phyloP scores from a whole-genome alignment of 2,797 vertebrate species.

The Phrynocephalus guinanensis region DNA sequence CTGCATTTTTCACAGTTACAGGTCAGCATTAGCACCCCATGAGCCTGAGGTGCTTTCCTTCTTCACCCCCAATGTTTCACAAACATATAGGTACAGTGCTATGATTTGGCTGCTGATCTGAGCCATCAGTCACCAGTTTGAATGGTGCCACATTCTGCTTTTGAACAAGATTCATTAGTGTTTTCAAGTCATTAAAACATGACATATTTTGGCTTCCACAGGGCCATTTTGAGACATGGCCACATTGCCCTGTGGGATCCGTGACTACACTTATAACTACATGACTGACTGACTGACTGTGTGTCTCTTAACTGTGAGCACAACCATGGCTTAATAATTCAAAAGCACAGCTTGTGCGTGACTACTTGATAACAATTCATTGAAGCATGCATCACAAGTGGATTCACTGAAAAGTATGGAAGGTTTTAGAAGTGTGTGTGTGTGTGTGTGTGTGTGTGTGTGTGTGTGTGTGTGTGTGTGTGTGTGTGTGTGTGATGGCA shows the following conservation, averaged over 20 bases:
- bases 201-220: background rate
- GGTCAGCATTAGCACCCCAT: background rate
- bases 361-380: background rate
- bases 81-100: background rate
- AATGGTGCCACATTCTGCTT: background rate
- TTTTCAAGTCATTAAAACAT: background rate
- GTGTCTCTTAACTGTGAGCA: background rate
- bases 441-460: background rate
- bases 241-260: background rate
- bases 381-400: background rate
- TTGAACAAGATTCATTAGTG: background rate
- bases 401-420: background rate
- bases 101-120: background rate
- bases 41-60: background rate
- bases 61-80: background rate
- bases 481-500: background rate
- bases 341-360: background rate
- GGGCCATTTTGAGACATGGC: no score
- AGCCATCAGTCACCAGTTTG: background rate
- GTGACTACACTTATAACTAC: background rate
- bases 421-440: background rate
- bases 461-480: background rate
- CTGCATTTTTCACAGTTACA: background rate
- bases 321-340: slow-evolving; percentile 5
- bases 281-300: background rate